Conservation (phyloP, 2,113 vertebrate species). For the Xyliphius kryptos region DNA sequence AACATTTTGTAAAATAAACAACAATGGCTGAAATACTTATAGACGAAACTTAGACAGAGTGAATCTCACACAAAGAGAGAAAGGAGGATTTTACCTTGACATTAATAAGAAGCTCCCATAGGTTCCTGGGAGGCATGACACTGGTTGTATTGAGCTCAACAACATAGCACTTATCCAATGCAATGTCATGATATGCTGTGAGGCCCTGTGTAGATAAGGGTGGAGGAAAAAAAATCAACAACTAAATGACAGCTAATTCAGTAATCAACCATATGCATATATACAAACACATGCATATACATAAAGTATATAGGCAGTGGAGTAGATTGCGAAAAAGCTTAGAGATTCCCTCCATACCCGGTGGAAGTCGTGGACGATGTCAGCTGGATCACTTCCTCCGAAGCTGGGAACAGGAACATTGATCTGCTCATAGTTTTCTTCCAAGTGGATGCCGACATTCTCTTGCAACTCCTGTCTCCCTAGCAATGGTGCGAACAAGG, state of each 20-base stretch:
- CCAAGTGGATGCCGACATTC: constrained; percentile 83
- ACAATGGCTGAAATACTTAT: no score
- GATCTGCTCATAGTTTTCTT: constrained; percentile 87
- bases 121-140: constrained; percentile 83
- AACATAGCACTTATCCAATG: constrained; percentile 89
- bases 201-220: constrained; percentile 65
- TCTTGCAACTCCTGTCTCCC: constrained; percentile 80
- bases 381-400: constrained; percentile 79
- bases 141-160: constrained; percentile 86
- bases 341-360: constrained; percentile 61
- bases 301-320: no score
- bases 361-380: constrained; percentile 93
- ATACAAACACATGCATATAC: no score
- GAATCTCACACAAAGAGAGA: no score
- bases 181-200: constrained; percentile 87
- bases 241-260: no score
- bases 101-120: constrained; percentile 87
- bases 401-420: constrained; percentile 83
- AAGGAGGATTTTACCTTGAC: constrained; percentile 79
- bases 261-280: no score
- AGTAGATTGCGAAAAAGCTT: no score
- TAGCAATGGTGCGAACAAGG: constrained; percentile 67
- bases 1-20: no score
- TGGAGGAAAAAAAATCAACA: no score
- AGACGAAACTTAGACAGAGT: no score